A percentile compares a stretch with the other conserved stretches of the same genome.
These are phyloP conservation scores for Tetanocera ferruginea DNA, from an alignment of 2,888 invertebrate genomes.

Conservation along the genomic window DNA sequence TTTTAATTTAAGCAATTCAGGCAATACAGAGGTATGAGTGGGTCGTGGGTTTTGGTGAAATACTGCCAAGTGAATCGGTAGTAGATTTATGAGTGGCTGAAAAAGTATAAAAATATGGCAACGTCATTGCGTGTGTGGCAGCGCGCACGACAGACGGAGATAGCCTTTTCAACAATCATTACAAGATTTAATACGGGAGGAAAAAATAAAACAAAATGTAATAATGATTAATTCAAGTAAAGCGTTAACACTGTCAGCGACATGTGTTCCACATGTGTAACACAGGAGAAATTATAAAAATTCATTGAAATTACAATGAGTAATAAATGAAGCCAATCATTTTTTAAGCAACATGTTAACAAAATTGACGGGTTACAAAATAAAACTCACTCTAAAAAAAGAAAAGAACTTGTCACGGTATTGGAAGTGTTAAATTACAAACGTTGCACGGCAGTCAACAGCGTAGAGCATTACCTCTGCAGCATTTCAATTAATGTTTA, in stretches of 20 bases:
- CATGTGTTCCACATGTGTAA: no score
- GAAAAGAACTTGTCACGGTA: neutral
- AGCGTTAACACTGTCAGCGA: no score
- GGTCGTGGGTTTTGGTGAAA: neutral
- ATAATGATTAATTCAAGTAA: neutral
- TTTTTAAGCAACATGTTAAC: no score
- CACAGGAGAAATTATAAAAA: no score
- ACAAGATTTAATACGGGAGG: constrained; percentile 24
- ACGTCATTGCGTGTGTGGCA: neutral
- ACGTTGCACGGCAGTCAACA: neutral
- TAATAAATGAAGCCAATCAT: no score
- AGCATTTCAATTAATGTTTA: constrained; percentile 47
- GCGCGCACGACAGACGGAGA: neutral
- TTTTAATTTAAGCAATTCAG: neutral
- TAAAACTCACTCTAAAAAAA: no score
- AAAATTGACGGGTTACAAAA: no score
- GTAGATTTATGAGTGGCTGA: neutral
- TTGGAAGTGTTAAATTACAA: neutral
- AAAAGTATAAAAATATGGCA: neutral
- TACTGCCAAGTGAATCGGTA: neutral
- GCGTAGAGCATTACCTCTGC: neutral
- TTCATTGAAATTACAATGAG: no score
- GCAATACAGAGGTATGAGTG: neutral
- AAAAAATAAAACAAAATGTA: neutral
- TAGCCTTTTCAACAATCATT: constrained; percentile 23